These are phyloP conservation scores for Lepus oiostolus DNA, from an alignment of 2,797 vertebrate species.

Conservation along the genomic window DNA sequence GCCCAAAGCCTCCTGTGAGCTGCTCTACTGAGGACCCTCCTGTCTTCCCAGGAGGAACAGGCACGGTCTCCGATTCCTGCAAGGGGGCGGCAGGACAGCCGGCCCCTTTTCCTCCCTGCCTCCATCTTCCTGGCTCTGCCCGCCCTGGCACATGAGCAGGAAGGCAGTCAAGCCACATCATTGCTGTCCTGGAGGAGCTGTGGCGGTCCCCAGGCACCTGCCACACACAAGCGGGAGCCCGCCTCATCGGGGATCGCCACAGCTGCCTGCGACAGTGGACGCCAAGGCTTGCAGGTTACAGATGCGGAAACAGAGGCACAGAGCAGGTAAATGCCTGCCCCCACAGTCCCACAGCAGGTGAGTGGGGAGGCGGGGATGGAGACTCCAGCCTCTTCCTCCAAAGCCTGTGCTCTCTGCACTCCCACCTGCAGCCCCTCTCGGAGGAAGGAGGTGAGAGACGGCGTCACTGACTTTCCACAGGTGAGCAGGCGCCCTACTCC, in stretches of 20 bases:
- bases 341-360: not conserved
- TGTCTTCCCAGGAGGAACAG: not conserved
- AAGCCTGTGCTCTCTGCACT: not conserved
- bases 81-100: not conserved
- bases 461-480: not conserved
- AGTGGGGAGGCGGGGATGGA: not conserved
- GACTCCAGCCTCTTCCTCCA: not conserved
- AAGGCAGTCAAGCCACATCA: not conserved
- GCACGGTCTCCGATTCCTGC: not conserved
- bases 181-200: not conserved
- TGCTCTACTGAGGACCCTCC: not conserved
- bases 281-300: not conserved
- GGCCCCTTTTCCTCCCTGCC: not conserved
- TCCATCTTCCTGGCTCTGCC: slow-evolving; percentile 26
- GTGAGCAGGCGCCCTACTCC: not conserved
- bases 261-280: not conserved
- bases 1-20: not conserved
- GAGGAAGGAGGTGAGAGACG: not conserved
- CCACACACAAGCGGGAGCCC: accelerated
- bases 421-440: not conserved
- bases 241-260: not conserved
- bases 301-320: not conserved
- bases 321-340: not conserved
- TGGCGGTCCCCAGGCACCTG: not conserved
- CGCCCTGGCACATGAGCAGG: not conserved